Conservation (phyloP, 2,888 invertebrate species). For the Caenorhabditis angaria region DNA sequence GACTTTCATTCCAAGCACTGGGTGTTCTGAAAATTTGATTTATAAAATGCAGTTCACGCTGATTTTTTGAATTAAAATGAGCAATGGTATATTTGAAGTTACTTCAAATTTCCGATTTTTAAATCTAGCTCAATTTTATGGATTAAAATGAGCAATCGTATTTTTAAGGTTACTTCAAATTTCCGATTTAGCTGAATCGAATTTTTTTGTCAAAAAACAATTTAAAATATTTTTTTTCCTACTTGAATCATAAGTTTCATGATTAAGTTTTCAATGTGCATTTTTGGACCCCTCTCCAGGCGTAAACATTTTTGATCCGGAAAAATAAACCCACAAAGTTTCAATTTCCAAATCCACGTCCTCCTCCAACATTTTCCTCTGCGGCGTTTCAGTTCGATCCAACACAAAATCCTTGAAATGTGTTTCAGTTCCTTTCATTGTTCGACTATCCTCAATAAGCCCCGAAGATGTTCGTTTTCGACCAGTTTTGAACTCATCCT, state of each 20-base stretch:
- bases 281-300: slow-evolving; percentile 5
- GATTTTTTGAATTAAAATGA: not conserved
- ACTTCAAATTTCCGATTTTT: too few species aligned
- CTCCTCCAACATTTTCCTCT: slow-evolving; percentile 9
- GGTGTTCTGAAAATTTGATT: slow-evolving; percentile 14
- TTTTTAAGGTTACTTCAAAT: too few species aligned
- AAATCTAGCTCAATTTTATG: not conserved
- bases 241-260: not conserved
- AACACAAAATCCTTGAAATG: slow-evolving; percentile 37
- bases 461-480: slow-evolving; percentile 23
- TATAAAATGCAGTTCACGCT: too few species aligned
- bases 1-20: slow-evolving; percentile 14
- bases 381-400: slow-evolving; percentile 38
- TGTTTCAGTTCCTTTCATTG: slow-evolving; percentile 43
- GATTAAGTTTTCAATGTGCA: not conserved
- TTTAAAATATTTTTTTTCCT: not conserved
- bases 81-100: too few species aligned
- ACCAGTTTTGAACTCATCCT: not conserved
- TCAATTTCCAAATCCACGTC: slow-evolving; percentile 1
- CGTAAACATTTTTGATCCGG: not conserved
- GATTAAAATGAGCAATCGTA: too few species aligned
- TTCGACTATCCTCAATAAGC: slow-evolving; percentile 18
- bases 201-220: not conserved
- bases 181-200: not conserved
- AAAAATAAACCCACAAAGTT: not conserved